These are phyloP conservation scores for Drosophila ironensis DNA, from an alignment of 1,140 invertebrate species.

Conservation along the genomic window DNA sequence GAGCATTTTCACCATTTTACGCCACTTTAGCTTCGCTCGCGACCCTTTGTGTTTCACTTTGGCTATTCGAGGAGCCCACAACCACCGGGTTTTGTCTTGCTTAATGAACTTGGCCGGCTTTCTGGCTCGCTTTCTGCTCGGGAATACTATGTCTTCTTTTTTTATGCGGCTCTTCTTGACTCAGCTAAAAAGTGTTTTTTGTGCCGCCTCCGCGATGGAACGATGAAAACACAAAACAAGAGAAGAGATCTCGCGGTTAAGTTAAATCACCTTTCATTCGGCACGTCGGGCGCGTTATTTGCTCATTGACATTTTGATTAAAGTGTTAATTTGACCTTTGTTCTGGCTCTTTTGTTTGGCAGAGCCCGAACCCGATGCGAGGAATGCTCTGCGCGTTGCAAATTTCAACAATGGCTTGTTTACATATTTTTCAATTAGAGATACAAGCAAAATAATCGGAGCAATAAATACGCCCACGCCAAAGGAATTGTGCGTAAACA, in stretches of 20 bases:
- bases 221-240: not conserved
- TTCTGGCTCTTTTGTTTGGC: constrained; percentile 47
- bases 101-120: constrained; percentile 48
- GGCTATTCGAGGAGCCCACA: constrained; percentile 10
- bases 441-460: constrained; percentile 55
- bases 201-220: constrained; percentile 24
- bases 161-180: constrained; percentile 53
- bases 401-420: constrained; percentile 57
- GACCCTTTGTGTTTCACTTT: constrained; percentile 23
- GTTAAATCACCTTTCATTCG: constrained; percentile 48
- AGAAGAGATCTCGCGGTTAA: constrained; percentile 32
- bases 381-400: constrained; percentile 27
- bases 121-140: constrained; percentile 9
- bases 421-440: constrained; percentile 75
- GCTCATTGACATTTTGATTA: constrained; percentile 79
- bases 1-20: constrained; percentile 83
- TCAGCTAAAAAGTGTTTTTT: constrained; percentile 43
- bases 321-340: constrained; percentile 63
- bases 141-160: constrained; percentile 25
- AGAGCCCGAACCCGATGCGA: constrained; percentile 17
- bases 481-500: constrained; percentile 13
- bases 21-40: constrained; percentile 19
- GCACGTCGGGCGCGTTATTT: constrained; percentile 64
- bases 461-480: constrained; percentile 65
- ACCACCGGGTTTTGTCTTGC: constrained; percentile 23